Evolutionary conservation across 2,888 invertebrate species (phyloP).

Genomic region (Pristionchus mayeri): DNA sequence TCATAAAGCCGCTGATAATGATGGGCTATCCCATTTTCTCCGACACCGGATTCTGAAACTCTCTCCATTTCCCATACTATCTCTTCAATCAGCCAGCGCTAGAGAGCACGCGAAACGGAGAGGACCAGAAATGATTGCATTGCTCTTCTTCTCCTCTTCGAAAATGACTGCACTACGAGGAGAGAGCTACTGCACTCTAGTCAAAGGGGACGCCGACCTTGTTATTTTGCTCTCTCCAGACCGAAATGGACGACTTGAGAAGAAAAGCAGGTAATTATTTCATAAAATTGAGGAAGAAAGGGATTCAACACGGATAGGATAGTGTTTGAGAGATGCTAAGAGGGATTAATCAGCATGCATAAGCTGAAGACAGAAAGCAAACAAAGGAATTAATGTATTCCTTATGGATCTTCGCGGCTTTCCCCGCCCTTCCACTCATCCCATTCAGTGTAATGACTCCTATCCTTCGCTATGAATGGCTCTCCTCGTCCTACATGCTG

Average conservation of each 20-base stretch:
- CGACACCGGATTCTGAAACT: not conserved
- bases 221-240: too few species aligned
- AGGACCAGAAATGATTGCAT: not conserved
- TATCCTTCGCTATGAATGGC: not conserved
- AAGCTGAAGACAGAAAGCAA: not conserved
- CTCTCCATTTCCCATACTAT: not conserved
- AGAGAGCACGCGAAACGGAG: not conserved
- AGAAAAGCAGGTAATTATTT: too few species aligned
- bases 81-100: not conserved
- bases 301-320: too few species aligned
- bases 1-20: not conserved
- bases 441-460: constrained; percentile 36
- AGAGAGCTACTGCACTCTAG: not conserved
- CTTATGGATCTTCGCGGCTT: not conserved
- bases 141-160: not conserved
- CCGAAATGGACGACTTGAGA: too few species aligned
- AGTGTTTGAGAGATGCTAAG: too few species aligned
- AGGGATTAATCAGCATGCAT: too few species aligned
- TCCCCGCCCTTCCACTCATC: not conserved
- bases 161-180: not conserved
- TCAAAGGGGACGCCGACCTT: too few species aligned
- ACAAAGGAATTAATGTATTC: not conserved
- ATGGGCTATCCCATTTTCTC: not conserved
- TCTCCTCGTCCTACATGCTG: too few species aligned
- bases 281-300: too few species aligned